A percentile compares a stretch with the other conserved stretches of the same genome.
These are phyloP conservation scores for Piprites chloris DNA, from an alignment of 2,113 vertebrate species.

Conservation along the genomic window DNA sequence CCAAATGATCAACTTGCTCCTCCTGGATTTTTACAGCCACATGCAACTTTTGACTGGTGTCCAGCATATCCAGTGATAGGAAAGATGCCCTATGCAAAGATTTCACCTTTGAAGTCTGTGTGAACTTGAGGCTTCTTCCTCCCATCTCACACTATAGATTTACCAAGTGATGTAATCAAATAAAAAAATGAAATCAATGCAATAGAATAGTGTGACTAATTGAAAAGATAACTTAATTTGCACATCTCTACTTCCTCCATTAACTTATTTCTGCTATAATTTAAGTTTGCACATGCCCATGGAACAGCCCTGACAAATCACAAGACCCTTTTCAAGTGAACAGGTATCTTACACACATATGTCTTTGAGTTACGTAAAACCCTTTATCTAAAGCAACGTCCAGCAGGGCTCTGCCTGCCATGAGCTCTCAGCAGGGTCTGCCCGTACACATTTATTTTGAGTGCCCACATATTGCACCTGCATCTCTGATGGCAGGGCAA, in stretches of 20 bases:
- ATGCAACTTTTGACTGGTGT: not conserved
- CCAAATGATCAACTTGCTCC: not conserved
- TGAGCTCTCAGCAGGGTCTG: not conserved
- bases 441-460: not conserved
- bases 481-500: not conserved
- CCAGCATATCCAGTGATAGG: not conserved
- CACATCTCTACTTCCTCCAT: not conserved
- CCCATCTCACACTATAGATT: not conserved
- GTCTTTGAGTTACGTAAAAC: not conserved
- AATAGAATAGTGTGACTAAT: not conserved
- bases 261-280: not conserved
- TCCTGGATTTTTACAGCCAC: not conserved
- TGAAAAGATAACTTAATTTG: not conserved
- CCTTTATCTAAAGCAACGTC: not conserved
- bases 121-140: not conserved
- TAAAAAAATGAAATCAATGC: not conserved
- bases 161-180: not conserved
- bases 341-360: fast-evolving
- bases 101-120: not conserved
- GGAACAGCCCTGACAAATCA: not conserved
- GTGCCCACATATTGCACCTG: not conserved
- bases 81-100: fast-evolving
- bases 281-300: not conserved
- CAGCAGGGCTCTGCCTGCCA: not conserved
- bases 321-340: not conserved